Evolutionary conservation across 2,113 vertebrate genomes (phyloP).

Genomic region (Melanostigma gelatinosum): DNA sequence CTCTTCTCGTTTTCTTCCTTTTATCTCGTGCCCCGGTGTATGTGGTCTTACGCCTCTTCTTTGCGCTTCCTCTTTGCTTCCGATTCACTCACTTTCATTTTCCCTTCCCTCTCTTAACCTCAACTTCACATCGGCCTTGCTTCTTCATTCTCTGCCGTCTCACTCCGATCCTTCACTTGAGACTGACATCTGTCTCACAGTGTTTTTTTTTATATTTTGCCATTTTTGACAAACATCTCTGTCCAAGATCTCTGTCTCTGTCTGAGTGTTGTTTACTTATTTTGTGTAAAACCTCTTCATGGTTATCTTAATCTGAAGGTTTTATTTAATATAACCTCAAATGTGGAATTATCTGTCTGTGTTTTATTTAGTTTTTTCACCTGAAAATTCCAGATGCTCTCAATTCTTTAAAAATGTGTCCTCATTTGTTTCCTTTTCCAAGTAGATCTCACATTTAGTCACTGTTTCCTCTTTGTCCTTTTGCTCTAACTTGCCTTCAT

Average conservation of each 20-base stretch:
- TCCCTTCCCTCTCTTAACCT: conserved; percentile 45
- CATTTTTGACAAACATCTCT: conserved; percentile 29
- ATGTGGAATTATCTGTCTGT: background rate
- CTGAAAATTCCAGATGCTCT: conserved; percentile 17
- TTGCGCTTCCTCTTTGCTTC: conserved; percentile 21
- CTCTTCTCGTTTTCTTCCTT: conserved; percentile 26
- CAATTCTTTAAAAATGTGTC: background rate
- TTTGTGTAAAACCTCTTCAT: background rate
- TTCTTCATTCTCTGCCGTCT: conserved; percentile 25
- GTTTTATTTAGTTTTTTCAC: background rate
- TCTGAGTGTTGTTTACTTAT: background rate
- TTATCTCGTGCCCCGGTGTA: background rate
- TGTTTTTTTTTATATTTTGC: conserved; percentile 16
- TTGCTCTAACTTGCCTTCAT: conserved; percentile 13
- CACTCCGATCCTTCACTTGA: conserved; percentile 39
- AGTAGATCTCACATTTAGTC: background rate
- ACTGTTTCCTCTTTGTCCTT: background rate
- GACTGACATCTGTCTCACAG: conserved; percentile 29
- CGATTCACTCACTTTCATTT: conserved; percentile 33
- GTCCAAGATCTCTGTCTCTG: too few species aligned
- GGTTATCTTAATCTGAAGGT: background rate
- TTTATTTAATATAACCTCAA: background rate
- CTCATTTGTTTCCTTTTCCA: conserved; percentile 1
- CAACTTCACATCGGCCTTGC: conserved; percentile 44
- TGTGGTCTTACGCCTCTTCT: conserved; percentile 27